These are phyloP conservation scores for Muntiacus muntjak DNA, from an alignment of 2,113 vertebrate genomes.

Conservation along the genomic window DNA sequence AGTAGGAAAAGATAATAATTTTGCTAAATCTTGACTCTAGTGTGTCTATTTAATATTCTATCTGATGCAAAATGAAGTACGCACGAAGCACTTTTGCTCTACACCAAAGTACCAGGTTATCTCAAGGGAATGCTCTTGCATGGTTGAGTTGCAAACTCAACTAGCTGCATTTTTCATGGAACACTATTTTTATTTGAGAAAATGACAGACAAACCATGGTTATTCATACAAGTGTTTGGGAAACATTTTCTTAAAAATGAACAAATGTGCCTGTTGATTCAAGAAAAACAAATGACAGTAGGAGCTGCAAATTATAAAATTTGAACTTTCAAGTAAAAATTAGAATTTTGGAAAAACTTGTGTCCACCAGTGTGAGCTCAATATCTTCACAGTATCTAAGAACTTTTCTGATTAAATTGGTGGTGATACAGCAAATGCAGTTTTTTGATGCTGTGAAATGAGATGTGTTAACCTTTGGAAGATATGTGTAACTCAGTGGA, in stretches of 20 bases:
- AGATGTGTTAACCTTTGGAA: neutral
- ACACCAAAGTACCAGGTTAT: neutral
- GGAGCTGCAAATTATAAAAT: neutral
- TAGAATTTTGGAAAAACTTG: constrained; percentile 1
- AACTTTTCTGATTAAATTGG: neutral
- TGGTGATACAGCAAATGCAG: neutral
- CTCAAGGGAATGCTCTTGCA: neutral
- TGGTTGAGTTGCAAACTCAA: neutral
- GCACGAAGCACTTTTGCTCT: neutral
- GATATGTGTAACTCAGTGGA: neutral
- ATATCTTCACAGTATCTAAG: neutral
- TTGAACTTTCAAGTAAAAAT: constrained; percentile 23
- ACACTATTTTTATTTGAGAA: neutral
- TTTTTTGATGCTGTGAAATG: neutral
- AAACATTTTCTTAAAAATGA: constrained; percentile 31
- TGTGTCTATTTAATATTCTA: neutral
- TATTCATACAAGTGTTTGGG: neutral
- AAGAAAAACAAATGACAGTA: neutral
- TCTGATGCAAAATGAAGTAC: neutral
- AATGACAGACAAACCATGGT: neutral
- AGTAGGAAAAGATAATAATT: neutral
- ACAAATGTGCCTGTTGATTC: neutral
- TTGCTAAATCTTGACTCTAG: neutral
- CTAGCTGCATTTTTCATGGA: neutral
- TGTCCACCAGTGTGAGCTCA: neutral